A percentile compares a stretch with the other conserved stretches of the same genome.
phyloP scores from a whole-genome alignment of 2,113 vertebrate species.

The Menura novaehollandiae region DNA sequence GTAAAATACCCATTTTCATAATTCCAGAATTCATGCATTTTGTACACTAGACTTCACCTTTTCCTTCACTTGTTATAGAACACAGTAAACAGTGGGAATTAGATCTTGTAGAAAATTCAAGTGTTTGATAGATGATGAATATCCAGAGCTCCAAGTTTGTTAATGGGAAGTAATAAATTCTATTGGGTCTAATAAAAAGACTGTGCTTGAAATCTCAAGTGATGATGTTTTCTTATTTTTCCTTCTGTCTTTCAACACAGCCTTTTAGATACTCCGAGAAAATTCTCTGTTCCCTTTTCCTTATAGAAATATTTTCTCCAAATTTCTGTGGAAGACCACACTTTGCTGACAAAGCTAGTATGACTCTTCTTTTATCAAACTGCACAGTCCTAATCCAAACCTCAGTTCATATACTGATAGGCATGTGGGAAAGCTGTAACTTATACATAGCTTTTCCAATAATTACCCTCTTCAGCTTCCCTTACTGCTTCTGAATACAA shows the following conservation, averaged over 20 bases:
- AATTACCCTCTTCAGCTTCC: background rate
- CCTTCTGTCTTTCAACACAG: background rate
- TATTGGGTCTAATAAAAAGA: background rate
- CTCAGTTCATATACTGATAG: background rate
- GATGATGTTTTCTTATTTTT: background rate
- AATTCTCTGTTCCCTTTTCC: background rate
- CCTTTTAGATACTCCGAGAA: background rate
- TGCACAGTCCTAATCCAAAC: background rate
- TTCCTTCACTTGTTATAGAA: background rate
- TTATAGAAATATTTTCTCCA: background rate
- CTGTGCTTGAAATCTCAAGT: background rate
- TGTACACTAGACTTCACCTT: background rate
- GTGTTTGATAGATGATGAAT: background rate
- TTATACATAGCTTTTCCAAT: background rate
- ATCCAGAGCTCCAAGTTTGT: background rate
- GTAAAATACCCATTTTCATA: background rate
- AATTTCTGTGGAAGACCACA: background rate
- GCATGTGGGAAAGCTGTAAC: background rate
- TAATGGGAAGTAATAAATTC: background rate
- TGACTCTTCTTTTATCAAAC: background rate
- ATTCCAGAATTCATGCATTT: background rate
- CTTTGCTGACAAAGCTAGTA: background rate
- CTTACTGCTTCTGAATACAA: background rate
- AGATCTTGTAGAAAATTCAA: background rate
- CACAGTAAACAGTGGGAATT: background rate